Conservation (phyloP, 2,888 invertebrate genomes). For the Conus canariensis region DNA sequence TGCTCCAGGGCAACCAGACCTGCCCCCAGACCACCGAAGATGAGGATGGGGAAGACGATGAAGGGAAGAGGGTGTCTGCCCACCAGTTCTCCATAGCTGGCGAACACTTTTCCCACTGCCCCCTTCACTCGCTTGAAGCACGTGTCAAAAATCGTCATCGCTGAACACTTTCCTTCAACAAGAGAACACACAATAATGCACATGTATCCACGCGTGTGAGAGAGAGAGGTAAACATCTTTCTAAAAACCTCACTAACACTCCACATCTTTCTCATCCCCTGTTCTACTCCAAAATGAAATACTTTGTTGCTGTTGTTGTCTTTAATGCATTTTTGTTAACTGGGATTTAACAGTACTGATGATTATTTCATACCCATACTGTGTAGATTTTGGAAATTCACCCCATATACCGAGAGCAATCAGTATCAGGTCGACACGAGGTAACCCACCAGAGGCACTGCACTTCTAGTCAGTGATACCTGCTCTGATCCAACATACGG, state of each 20-base stretch:
- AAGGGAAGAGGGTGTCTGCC: slow-evolving; percentile 53
- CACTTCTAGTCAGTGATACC: too few relatives aligned
- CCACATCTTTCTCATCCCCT: background rate
- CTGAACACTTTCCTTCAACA: background rate
- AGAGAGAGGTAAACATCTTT: background rate
- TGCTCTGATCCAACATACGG: too few relatives aligned
- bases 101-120: slow-evolving; percentile 40
- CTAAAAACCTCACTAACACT: background rate
- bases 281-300: background rate
- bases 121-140: background rate
- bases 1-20: slow-evolving; percentile 47
- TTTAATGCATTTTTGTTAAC: too few relatives aligned
- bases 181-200: background rate
- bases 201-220: background rate
- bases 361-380: too few relatives aligned
- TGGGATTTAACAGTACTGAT: too few relatives aligned
- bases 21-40: slow-evolving; percentile 53
- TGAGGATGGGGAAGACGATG: slow-evolving; percentile 47
- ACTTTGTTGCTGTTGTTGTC: background rate
- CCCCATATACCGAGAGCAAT: too few relatives aligned
- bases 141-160: background rate
- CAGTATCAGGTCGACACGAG: too few relatives aligned
- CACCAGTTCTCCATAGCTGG: slow-evolving; percentile 54
- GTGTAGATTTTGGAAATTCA: too few relatives aligned
- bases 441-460: too few relatives aligned